Evolutionary conservation across 2,113 vertebrate genomes (phyloP).

Genomic region (Hemiprocne comata): DNA sequence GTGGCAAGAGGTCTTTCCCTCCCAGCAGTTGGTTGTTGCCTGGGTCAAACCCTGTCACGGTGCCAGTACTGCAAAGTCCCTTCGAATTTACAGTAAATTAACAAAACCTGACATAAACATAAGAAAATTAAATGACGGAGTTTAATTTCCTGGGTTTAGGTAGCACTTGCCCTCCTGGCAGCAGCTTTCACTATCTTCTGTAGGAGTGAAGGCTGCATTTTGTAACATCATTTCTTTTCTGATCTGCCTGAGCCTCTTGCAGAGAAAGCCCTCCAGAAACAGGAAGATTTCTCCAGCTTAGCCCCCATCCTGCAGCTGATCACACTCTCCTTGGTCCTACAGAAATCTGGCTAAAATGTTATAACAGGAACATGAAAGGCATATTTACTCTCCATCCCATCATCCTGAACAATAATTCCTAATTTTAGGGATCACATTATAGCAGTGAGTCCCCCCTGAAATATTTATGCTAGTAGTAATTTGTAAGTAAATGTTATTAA

Average conservation of each 20-base stretch:
- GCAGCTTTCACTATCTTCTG: neutral
- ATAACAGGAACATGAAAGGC: neutral
- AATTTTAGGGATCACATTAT: neutral
- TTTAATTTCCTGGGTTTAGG: conserved; percentile 33
- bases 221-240: neutral
- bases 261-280: neutral
- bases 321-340: neutral
- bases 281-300: neutral
- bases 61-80: conserved; percentile 15
- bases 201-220: neutral
- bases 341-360: neutral
- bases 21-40: conserved; percentile 36
- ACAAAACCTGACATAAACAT: conserved; percentile 56
- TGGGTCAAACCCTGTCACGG: conserved; percentile 1
- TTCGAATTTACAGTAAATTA: conserved; percentile 36
- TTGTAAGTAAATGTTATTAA: neutral
- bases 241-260: neutral
- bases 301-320: neutral
- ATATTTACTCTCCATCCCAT: neutral
- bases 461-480: neutral
- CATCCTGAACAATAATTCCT: neutral
- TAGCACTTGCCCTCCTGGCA: conserved; percentile 1
- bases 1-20: conserved; percentile 49
- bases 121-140: conserved; percentile 37
- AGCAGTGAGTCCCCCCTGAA: neutral